Conservation (phyloP, 2,888 invertebrate genomes). For the Pyrrhosoma nymphula region DNA sequence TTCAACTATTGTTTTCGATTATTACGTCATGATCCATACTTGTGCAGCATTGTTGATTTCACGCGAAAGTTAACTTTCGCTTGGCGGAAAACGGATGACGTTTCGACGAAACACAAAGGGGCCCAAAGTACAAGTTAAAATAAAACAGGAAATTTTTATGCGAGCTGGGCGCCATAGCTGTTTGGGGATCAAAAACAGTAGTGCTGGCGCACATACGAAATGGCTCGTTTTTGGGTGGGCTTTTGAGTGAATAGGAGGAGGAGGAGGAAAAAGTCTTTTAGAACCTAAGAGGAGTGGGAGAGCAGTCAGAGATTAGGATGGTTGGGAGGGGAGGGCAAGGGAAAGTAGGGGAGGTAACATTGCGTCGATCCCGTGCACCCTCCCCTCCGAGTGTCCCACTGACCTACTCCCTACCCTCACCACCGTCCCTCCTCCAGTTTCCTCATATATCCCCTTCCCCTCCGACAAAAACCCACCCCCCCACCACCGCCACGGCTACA, state of each 20-base stretch:
- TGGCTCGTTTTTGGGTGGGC: too few relatives aligned
- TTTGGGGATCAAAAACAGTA: too few relatives aligned
- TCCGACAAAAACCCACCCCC: neutral
- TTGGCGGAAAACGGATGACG: too few relatives aligned
- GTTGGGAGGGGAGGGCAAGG: neutral
- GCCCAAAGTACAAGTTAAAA: too few relatives aligned
- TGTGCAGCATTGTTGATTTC: too few relatives aligned
- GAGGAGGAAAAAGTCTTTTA: neutral
- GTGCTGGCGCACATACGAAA: neutral
- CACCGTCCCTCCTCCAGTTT: neutral
- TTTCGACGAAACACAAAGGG: too few relatives aligned
- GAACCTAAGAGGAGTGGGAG: neutral
- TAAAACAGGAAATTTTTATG: too few relatives aligned
- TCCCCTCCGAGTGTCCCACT: slow-evolving; percentile 19
- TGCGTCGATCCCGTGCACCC: slow-evolving; percentile 12
- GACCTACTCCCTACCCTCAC: neutral
- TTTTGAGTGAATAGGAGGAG: neutral
- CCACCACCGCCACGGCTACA: neutral
- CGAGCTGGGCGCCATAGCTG: too few relatives aligned
- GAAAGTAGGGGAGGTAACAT: neutral
- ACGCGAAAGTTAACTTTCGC: too few relatives aligned
- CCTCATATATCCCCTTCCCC: neutral
- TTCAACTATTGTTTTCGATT: too few relatives aligned
- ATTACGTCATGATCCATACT: too few relatives aligned
- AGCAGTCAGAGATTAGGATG: neutral